These are phyloP conservation scores for Marcusenius ussheri DNA, from an alignment of 2,113 vertebrate species.

Conservation along the genomic window DNA sequence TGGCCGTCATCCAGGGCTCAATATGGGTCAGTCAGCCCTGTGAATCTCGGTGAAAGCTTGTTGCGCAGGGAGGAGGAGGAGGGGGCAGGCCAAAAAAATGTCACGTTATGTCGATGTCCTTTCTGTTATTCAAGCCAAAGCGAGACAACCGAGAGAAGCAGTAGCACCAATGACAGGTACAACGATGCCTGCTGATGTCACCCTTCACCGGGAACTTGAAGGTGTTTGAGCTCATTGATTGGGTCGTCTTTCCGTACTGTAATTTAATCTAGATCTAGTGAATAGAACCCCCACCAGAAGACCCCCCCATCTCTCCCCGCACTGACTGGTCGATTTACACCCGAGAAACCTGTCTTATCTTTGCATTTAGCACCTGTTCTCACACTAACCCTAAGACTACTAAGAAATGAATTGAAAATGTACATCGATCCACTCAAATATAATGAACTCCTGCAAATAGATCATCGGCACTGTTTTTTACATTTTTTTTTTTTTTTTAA, in stretches of 20 bases:
- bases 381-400: background rate
- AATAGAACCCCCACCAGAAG: background rate
- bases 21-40: background rate
- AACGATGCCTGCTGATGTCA: constrained; percentile 14
- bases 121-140: constrained; percentile 62
- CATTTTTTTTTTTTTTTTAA: background rate
- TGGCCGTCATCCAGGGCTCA: background rate
- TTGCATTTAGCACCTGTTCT: background rate
- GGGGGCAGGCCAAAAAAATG: background rate
- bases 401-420: background rate
- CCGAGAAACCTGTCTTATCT: background rate
- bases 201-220: background rate
- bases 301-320: background rate
- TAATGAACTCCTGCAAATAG: background rate
- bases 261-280: background rate
- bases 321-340: background rate
- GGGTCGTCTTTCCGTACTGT: background rate
- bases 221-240: background rate
- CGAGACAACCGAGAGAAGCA: constrained; percentile 55
- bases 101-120: constrained; percentile 32
- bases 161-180: constrained; percentile 63
- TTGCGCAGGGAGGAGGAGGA: background rate
- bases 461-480: background rate
- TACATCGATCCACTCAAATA: background rate
- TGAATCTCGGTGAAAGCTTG: background rate